Percentiles rank a stretch among this genome's conserved stretches.
These are phyloP conservation scores for Zeugodacus cucurbitae DNA, from an alignment of 1,140 invertebrate genomes.

Conservation along the genomic window DNA sequence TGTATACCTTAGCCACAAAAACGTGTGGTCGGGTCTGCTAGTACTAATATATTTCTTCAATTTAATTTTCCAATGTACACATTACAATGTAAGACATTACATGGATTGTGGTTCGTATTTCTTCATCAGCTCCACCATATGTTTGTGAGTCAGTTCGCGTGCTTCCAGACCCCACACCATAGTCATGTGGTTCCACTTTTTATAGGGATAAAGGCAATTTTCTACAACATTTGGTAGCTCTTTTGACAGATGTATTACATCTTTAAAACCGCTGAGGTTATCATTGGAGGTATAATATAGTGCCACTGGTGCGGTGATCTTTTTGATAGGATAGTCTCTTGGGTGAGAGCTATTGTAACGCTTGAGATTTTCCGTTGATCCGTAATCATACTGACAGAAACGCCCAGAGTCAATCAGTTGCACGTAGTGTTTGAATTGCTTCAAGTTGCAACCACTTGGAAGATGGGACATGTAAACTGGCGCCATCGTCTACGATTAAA, in stretches of 20 bases:
- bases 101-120: background rate
- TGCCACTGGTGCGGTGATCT: constrained; percentile 72
- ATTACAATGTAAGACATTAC: too few species aligned
- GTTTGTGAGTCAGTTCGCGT: constrained; percentile 70
- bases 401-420: constrained; percentile 51
- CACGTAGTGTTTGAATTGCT: constrained; percentile 51
- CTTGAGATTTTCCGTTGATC: constrained; percentile 63
- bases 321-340: constrained; percentile 70
- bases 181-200: constrained; percentile 70
- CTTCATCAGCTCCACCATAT: constrained; percentile 55
- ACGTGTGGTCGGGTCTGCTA: too few species aligned
- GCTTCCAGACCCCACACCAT: constrained; percentile 74
- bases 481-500: constrained; percentile 51
- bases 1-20: too few species aligned
- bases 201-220: constrained; percentile 63
- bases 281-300: constrained; percentile 80
- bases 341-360: constrained; percentile 67
- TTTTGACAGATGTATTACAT: constrained; percentile 70
- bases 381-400: constrained; percentile 56
- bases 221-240: constrained; percentile 67
- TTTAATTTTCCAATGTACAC: too few species aligned
- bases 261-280: constrained; percentile 70
- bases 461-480: constrained; percentile 52
- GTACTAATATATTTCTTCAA: too few species aligned
- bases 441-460: constrained; percentile 51